Evolutionary conservation across 2,888 invertebrate genomes (phyloP), one percentile per base, ranked within the genome.

Genomic region (Pachliopta kotzebuea): DNA sequence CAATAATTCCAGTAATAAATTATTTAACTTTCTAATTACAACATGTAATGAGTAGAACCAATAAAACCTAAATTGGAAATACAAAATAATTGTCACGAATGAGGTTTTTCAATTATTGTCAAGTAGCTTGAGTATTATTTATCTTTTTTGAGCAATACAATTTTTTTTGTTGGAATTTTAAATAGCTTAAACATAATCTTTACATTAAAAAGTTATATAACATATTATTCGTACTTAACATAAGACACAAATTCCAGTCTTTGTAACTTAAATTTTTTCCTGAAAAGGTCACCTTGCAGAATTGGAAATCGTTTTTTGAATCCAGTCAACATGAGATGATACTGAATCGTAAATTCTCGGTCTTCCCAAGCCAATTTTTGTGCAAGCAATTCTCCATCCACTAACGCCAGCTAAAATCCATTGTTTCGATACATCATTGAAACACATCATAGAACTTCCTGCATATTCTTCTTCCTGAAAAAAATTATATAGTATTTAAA

Each of bases 301-400:
- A 71, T 90, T 85, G 71, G 93, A 93, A 66, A 96, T 94, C 11
- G 96, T 96, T 73, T 96, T 94, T 74, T 93, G 92, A 74, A 97
- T 96, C 97, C 97, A 97, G 70, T 96, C 96, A 26, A 96, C 93
- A 78, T 97, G 97, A 0, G 97, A 95, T 18, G 94, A 93, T 61
- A 97, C 94, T 76, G 96, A 94, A 76, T 97, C 97, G 76, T 97
- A 97, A 86, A 96, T 95, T 69, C 97, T 91, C 0, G 97, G 97
- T 69, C 97, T 87, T 62, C 96, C 96, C 54, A 94, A 90, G 9
- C 96, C 96, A 54, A 94, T 94, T 72, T 95, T 95, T 0, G 95
- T 94, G 75, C 97, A 97, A 1, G 96, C 96, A 74, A 97, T 97
- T 68, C 97, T 93, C 97, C 97, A 97, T 62, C 96, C 96, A 60